Evolutionary conservation across 1,140 invertebrate species (phyloP).

Genomic region (Apis laboriosa): DNA sequence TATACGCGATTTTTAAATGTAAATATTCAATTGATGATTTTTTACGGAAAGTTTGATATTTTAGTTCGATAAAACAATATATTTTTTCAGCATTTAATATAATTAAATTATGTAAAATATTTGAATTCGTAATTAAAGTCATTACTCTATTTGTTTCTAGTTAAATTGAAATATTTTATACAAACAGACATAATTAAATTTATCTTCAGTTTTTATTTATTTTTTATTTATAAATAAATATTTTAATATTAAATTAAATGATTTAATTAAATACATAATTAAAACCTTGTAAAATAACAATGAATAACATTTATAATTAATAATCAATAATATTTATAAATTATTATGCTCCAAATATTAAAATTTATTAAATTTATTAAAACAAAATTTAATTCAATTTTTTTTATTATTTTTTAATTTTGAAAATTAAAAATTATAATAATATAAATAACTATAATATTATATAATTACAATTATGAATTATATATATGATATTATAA

Average conservation of each 20-base stretch:
- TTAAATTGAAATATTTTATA: neutral
- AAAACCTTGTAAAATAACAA: neutral
- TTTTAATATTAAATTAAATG: neutral
- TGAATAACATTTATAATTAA: neutral
- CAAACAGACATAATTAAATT: neutral
- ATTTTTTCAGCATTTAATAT: no score
- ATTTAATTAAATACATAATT: no score
- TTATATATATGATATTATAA: neutral
- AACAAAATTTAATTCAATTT: neutral
- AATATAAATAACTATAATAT: neutral
- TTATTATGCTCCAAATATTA: neutral
- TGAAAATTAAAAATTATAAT: neutral
- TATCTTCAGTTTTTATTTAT: neutral
- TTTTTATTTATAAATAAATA: neutral
- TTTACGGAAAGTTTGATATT: neutral
- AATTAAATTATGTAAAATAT: neutral
- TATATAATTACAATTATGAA: neutral
- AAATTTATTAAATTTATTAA: no score
- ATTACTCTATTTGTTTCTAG: neutral
- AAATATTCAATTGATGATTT: slow-evolving; percentile 2
- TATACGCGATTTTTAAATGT: neutral
- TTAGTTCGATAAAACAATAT: neutral
- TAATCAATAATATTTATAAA: neutral
- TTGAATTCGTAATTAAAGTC: neutral
- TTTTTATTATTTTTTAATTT: neutral